Evolutionary conservation across 2,888 invertebrate species (phyloP).

Genomic region (Minunthozetes semirufus): DNA sequence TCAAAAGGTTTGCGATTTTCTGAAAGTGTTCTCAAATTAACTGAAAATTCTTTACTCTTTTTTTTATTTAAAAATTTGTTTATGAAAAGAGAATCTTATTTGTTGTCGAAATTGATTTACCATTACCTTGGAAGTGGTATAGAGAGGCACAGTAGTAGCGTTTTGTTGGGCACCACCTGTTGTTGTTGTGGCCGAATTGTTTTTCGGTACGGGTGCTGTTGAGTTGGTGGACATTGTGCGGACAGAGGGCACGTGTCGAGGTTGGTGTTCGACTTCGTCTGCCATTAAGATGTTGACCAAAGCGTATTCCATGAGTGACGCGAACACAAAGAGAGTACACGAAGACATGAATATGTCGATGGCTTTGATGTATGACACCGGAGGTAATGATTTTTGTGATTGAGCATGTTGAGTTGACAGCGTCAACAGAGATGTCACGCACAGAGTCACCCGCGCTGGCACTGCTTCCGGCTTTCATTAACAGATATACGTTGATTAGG

Average conservation of each 20-base stretch:
- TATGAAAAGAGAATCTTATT: background rate
- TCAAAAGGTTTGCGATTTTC: no score
- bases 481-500: background rate
- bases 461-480: conserved; percentile 70
- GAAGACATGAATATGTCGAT: conserved; percentile 52
- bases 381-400: conserved; percentile 83
- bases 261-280: conserved; percentile 27
- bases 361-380: conserved; percentile 76
- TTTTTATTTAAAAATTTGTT: background rate
- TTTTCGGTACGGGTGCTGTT: background rate
- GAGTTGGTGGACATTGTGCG: background rate
- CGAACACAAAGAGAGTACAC: conserved; percentile 52
- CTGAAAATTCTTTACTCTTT: background rate
- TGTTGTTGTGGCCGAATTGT: background rate
- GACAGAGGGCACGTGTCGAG: background rate
- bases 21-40: no score
- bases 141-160: conserved; percentile 9
- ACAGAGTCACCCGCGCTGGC: conserved; percentile 82
- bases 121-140: background rate
- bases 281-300: conserved; percentile 50
- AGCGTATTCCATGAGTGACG: conserved; percentile 51
- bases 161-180: background rate
- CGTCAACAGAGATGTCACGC: conserved; percentile 80
- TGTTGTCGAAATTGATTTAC: background rate
- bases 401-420: conserved; percentile 87